Conservation (phyloP, 2,888 invertebrate genomes). For the Drosophila hamatofila region DNA sequence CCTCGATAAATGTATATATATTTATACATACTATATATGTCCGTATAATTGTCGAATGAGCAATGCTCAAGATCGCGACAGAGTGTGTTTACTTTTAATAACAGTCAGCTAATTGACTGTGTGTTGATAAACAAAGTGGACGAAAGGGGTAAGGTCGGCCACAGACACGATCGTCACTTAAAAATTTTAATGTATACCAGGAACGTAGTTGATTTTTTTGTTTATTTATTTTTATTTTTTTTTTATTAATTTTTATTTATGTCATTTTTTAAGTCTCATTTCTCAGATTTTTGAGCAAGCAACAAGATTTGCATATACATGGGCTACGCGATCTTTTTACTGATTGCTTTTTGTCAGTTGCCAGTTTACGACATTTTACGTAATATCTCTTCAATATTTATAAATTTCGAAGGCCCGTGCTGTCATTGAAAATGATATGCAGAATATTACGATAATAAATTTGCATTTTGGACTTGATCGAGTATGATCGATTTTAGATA, state of each 20-base stretch:
- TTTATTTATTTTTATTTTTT: background rate
- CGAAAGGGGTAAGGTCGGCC: constrained; percentile 9
- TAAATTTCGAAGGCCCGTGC: background rate
- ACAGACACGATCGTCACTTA: constrained; percentile 10
- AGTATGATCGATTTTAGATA: no score
- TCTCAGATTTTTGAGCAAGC: constrained; percentile 7
- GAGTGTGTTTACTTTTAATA: constrained; percentile 53
- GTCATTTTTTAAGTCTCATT: constrained; percentile 1
- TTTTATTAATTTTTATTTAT: background rate
- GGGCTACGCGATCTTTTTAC: constrained; percentile 4
- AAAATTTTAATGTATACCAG: constrained; percentile 6
- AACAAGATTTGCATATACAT: constrained; percentile 8
- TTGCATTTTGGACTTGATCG: background rate
- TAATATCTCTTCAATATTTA: constrained; percentile 9
- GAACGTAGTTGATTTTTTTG: background rate
- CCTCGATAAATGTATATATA: background rate
- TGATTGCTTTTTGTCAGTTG: background rate
- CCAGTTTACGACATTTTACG: constrained; percentile 1
- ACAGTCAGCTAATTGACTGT: constrained; percentile 40
- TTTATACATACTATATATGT: background rate
- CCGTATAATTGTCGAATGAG: constrained; percentile 11
- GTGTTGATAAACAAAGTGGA: constrained; percentile 4
- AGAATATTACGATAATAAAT: background rate
- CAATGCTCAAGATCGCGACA: constrained; percentile 29
- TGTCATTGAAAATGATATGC: background rate